Evolutionary conservation across 2,797 vertebrate genomes (phyloP).

Genomic region (Clarias laeviceps): DNA sequence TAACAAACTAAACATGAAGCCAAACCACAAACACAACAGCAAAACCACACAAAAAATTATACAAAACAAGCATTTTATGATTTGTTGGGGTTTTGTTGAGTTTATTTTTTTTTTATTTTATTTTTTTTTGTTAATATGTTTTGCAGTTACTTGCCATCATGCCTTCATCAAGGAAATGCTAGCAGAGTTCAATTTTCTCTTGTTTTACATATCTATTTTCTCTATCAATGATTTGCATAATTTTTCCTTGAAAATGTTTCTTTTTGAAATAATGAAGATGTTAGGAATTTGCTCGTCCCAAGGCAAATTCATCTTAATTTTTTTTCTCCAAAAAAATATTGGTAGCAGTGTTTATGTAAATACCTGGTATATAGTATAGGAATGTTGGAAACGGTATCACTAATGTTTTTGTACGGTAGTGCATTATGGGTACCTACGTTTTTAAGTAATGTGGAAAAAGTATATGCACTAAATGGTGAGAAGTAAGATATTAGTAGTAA

Average conservation of each 20-base stretch:
- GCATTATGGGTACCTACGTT: background rate
- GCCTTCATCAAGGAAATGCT: too few relatives aligned
- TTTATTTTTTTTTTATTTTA: background rate
- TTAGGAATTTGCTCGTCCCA: too few relatives aligned
- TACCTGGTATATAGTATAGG: background rate
- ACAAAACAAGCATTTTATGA: background rate
- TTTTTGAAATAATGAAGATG: background rate
- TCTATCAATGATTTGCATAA: background rate
- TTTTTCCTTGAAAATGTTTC: background rate
- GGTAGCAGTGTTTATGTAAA: background rate
- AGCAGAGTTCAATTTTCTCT: background rate
- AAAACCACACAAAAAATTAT: background rate
- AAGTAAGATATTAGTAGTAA: background rate
- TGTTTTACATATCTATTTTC: background rate
- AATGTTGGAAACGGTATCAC: background rate
- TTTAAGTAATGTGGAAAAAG: background rate
- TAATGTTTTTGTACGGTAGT: background rate
- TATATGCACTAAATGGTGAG: background rate
- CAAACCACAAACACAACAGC: background rate
- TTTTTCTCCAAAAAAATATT: background rate
- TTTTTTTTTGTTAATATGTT: background rate
- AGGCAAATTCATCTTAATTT: background rate
- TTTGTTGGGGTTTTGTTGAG: background rate
- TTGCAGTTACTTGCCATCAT: background rate
- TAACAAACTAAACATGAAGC: background rate